Conservation (phyloP, 2,797 vertebrate species). For the Bradypodion pumilum region DNA sequence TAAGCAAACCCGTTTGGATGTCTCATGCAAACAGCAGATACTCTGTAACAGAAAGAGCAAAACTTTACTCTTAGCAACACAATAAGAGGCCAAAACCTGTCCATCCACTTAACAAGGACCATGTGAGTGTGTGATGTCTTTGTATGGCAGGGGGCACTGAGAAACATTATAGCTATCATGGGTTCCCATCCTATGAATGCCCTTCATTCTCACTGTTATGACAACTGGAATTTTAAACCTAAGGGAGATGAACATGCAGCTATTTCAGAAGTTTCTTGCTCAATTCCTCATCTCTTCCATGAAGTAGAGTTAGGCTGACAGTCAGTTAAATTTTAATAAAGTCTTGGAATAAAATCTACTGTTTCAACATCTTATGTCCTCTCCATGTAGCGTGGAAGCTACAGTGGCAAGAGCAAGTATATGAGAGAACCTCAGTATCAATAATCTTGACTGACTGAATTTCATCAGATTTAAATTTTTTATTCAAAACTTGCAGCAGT, state of each 20-base stretch:
- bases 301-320: neutral
- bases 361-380: neutral
- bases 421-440: conserved; percentile 2
- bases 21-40: neutral
- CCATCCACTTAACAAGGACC: neutral
- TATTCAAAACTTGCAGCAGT: conserved; percentile 35
- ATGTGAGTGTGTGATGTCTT: neutral
- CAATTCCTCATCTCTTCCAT: neutral
- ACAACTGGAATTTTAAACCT: neutral
- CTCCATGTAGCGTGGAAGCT: neutral
- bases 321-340: neutral
- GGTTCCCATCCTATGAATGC: neutral
- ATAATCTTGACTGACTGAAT: conserved; percentile 24
- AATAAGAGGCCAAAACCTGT: neutral
- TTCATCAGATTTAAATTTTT: conserved; percentile 22
- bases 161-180: neutral
- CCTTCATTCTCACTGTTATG: neutral
- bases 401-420: neutral
- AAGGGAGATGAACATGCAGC: neutral
- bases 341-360: neutral
- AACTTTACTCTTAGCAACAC: neutral
- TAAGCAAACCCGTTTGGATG: neutral
- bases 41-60: neutral
- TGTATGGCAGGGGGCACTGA: neutral
- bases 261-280: neutral